A percentile compares a stretch with the other conserved stretches of the same genome.
Conservation (phyloP, 1,140 invertebrate genomes). For the Pygmarrhopalites habei region DNA sequence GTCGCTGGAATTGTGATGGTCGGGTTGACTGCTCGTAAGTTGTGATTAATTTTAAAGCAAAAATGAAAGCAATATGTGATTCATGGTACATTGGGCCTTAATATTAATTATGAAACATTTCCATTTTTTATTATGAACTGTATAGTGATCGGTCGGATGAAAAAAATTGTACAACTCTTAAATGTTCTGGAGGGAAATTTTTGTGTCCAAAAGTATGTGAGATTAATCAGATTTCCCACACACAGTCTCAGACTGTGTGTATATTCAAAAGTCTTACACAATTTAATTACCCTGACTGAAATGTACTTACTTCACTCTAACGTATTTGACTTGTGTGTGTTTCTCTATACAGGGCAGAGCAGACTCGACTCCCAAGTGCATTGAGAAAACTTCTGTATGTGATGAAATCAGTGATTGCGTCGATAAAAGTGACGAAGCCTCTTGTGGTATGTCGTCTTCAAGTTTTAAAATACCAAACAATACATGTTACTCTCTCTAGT, state of each 20-base stretch:
- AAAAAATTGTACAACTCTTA: constrained; percentile 75
- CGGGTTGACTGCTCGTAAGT: constrained; percentile 71
- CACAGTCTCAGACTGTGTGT: not conserved
- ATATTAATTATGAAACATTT: too few species aligned
- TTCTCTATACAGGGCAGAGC: constrained; percentile 64
- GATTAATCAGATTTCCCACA: too few species aligned
- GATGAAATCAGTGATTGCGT: constrained; percentile 82
- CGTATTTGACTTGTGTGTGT: not conserved
- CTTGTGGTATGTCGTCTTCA: constrained; percentile 68
- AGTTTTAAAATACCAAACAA: too few species aligned
- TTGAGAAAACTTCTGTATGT: constrained; percentile 77
- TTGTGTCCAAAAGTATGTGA: constrained; percentile 28
- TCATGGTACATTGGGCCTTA: too few species aligned
- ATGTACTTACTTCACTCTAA: too few species aligned
- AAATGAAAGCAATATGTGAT: too few species aligned
- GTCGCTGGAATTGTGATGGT: constrained; percentile 66
- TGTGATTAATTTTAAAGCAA: too few species aligned
- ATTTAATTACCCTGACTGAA: too few species aligned
- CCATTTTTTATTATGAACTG: too few species aligned
- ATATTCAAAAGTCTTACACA: not conserved
- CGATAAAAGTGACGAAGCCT: constrained; percentile 79
- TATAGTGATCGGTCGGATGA: constrained; percentile 76
- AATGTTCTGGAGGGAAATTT: constrained; percentile 57
- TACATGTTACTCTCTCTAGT: too few species aligned
- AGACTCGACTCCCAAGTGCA: constrained; percentile 71